Evolutionary conservation across 2,113 vertebrate genomes (phyloP), one percentile per base, ranked within the genome.

Genomic region (Fulica atra): DNA sequence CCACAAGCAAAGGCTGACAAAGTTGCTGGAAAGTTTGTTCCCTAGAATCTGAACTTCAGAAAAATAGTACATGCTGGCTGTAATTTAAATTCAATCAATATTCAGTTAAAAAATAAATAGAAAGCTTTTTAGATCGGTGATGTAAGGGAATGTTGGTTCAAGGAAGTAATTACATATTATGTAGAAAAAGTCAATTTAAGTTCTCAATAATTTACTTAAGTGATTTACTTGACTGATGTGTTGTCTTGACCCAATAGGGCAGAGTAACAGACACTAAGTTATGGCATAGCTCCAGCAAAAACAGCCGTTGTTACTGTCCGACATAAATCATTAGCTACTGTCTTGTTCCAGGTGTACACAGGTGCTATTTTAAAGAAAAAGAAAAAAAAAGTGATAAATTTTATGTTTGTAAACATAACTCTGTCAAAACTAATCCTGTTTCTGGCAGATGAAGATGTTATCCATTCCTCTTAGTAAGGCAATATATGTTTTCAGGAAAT

Each of bases 381-480:
- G 80, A 79, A 64, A 65, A 86, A 91, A 95, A 81, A 81, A 79
- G 88, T 89, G 81, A 97, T 97, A 95, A 97, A 97, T 96, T 93
- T 91, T 93, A 81, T 95, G 96, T 98, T 98, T 97, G 97, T 97
- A 98, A 98, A 98, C 97, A 98, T 96, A 95, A 94, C 97, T 97
- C 97, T 94, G 96, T 97, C 93, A 95, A 97, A 96, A 87, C 87
- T 88, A 94, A 97, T 97, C 97, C 97, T 96, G 97, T 97, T 97
- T 96, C 97, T 98, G 97, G 98, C 97, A 97, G 95, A 98, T 98
- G 98, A 96, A 95, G 95, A 98, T 97, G 97, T 98, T 98, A 98
- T 97, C 94, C 96, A 18, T 95, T n/a, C 76, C 79, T 71, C 95
- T 98, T 95, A 92, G 97, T 96, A 93, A 94, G 86, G 95, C 88